These are phyloP conservation scores for Drosophila silvestris DNA, from an alignment of 2,888 invertebrate species.

Conservation along the genomic window DNA sequence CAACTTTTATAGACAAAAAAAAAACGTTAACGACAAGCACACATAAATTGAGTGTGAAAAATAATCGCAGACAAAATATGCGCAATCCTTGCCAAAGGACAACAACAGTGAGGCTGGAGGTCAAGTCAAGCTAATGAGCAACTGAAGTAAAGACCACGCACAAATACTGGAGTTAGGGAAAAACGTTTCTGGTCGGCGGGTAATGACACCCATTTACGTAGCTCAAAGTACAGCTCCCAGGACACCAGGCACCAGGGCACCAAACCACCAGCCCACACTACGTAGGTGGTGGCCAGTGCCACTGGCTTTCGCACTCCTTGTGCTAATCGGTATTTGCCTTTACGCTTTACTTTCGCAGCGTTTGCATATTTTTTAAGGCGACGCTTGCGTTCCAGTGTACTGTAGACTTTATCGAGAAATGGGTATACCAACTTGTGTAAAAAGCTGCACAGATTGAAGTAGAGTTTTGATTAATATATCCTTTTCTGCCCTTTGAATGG, in stretches of 20 bases:
- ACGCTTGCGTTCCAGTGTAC: slow-evolving; percentile 29
- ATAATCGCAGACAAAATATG: slow-evolving; percentile 20
- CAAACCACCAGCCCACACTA: background rate
- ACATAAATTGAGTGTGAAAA: slow-evolving; percentile 34
- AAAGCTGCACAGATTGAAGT: background rate
- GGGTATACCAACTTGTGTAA: background rate
- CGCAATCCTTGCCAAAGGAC: slow-evolving; percentile 9
- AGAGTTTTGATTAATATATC: background rate
- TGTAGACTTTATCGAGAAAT: background rate
- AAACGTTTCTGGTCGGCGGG: slow-evolving; percentile 61
- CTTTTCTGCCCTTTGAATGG: background rate
- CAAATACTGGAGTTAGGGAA: slow-evolving; percentile 8
- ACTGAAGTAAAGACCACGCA: slow-evolving; percentile 29
- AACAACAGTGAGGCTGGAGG: slow-evolving; percentile 13
- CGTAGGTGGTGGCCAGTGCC: slow-evolving; percentile 20
- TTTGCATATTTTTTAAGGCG: slow-evolving; percentile 64
- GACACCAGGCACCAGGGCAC: background rate
- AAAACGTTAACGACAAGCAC: slow-evolving; percentile 26
- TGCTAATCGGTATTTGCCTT: slow-evolving; percentile 69
- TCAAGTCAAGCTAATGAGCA: slow-evolving; percentile 56
- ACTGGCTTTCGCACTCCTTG: slow-evolving; percentile 56
- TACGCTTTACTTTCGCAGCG: slow-evolving; percentile 61
- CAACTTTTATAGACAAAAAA: slow-evolving; percentile 36
- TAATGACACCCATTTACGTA: slow-evolving; percentile 78
- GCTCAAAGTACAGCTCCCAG: slow-evolving; percentile 42